Base-by-base conservation (phyloP, 1,140 invertebrate species). In the Hormaphis cornu region DNA sequence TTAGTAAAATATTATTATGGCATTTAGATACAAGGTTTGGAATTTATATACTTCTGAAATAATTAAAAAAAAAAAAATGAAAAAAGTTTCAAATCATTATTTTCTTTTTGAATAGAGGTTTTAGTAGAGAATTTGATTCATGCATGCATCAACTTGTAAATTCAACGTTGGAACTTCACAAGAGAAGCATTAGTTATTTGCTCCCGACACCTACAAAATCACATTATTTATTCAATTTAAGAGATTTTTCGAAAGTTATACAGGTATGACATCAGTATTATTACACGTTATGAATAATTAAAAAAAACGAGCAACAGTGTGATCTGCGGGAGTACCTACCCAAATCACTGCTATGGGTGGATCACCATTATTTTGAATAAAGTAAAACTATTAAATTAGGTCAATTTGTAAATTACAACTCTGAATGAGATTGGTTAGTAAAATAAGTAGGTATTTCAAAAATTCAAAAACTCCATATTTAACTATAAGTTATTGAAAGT, bases 61-160 rank as follows among this genome's bases (percentile, higher is more conserved):
- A 28, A 1, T 30, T 10, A 28, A 28, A 40, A 22, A 42, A 7
- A n/a, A 24, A 20, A 26, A 54, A 37, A 52, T 18, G 7, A 52
- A 20, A 26, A 53, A 35, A 35, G 18, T n/a, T 69, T 9, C 2
- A 35, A 16, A 37, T 5, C 1, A 28, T 22, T 10, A 52, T 52
- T 37, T 48, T 0, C 16, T 69, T 66, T 18, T 3, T 50, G 10
- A 16, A 5, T 75, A 87, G 92, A 78, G 93, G 93, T 44, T 98
- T 98, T 80, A 89, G 90, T 46, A 95, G 94, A 79, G 93, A 96
- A 70, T 97, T 97, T 79, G 91, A 95, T 82, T 88, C 91, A 0
- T 92, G 89, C 74, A 91, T 95, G 53, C 87, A 93, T 72, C 87
- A 97, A 79, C 83, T 97, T 52, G 91, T 97, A 1, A 76, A 81